Evolutionary conservation across 1,140 invertebrate genomes (phyloP).

Genomic region (Helicoverpa zea): DNA sequence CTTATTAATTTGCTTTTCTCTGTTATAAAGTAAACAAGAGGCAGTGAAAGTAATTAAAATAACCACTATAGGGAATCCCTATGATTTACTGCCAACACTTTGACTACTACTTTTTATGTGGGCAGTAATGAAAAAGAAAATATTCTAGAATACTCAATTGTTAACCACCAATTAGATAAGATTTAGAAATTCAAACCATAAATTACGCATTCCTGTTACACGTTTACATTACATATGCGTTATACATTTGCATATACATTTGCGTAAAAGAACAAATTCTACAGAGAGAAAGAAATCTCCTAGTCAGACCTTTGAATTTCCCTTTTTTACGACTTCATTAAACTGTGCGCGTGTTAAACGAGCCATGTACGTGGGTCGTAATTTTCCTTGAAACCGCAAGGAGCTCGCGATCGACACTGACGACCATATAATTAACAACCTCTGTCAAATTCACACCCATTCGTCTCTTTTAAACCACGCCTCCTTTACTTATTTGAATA

Average conservation of each 20-base stretch:
- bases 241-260: conserved; percentile 20
- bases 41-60: background rate
- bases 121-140: background rate
- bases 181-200: too few species aligned
- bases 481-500: conserved; percentile 45
- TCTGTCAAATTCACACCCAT: conserved; percentile 81
- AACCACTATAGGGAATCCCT: background rate
- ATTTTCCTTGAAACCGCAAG: conserved; percentile 63
- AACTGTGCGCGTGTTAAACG: conserved; percentile 63
- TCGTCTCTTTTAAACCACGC: conserved; percentile 57
- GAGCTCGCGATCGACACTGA: conserved; percentile 54
- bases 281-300: conserved; percentile 31
- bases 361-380: conserved; percentile 56
- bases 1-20: conserved; percentile 3
- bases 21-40: conserved; percentile 10
- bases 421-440: conserved; percentile 80
- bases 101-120: background rate
- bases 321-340: conserved; percentile 65
- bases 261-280: conserved; percentile 24
- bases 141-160: too few species aligned
- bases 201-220: background rate
- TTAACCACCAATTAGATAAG: too few species aligned
- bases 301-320: conserved; percentile 53
- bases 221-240: background rate
- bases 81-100: background rate